Evolutionary conservation across 2,888 invertebrate species (phyloP), one percentile per base, ranked within the genome.

Genomic region (Coelinius sp.): DNA sequence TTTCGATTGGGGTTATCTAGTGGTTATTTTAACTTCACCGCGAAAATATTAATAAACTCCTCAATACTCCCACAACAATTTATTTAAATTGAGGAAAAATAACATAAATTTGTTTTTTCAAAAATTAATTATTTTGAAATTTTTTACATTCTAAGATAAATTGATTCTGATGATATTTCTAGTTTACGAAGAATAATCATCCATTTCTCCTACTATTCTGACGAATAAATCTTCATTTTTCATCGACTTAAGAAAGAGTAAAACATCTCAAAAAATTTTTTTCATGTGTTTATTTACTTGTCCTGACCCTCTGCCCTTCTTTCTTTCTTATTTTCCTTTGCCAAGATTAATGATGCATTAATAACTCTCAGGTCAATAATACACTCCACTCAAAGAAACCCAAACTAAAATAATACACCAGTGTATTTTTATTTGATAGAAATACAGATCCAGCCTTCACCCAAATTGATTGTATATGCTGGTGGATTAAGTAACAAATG

Each of bases 361-460:
- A 49, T 49, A 49, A 20, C 46, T 20, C 20, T 14, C 6, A 8
- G 8, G 17, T 49, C 46, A 20, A 17, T 20, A 49, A 49, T 49
- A 17, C 46, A 49, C 46, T 49, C 0, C 41, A 4, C 17, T 20
- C 17, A 49, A 49, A 14, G 17, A 49, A 14, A 49, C 10, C 46
- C 46, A 14, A 49, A 49, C 46, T 49, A 49, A 49, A 49, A 49
- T 49, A 49, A 49, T 49, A 49, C 46, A 20, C 46, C 12, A 22
- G 38, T 56, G 44, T 76, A 74, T 77, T 75, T 73, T 64, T 69
- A 76, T 71, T 74, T 65, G 70, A 73, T 70, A 74, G 75, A 77
- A 76, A 65, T 68, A 71, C 68, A 70, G 66, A 71, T 70, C 10
- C 59, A 76, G 75, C 81, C 81, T 81, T 81, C 79, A 81, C 81